phyloP scores from a whole-genome alignment of 53 echinoderm and acorn worm genomes.

The Pentamera pediparva region DNA sequence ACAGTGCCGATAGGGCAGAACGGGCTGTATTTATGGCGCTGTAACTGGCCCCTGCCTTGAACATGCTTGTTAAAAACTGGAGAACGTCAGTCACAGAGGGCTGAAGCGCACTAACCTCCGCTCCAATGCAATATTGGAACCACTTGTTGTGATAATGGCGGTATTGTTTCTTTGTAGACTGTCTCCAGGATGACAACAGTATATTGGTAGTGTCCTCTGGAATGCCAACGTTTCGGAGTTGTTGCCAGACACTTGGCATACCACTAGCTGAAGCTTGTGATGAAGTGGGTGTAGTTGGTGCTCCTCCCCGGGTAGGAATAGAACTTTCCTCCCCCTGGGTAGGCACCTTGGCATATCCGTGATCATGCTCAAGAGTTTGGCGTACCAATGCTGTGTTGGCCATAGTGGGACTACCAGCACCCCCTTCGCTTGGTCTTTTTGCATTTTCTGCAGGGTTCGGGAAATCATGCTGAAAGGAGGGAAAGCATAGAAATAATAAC shows the following conservation, averaged over 20 bases:
- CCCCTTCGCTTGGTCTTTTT: conserved; percentile 3
- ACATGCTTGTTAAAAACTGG: not conserved
- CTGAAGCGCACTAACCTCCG: not conserved
- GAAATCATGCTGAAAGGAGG: conserved; percentile 32
- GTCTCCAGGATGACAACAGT: too few species aligned
- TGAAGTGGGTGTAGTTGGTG: not conserved
- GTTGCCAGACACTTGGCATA: not conserved
- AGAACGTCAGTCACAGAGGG: not conserved
- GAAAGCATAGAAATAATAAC: conserved; percentile 44
- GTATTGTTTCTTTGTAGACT: not conserved
- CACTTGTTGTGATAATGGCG: not conserved
- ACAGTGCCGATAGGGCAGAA: not conserved
- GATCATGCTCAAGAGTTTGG: conserved; percentile 16
- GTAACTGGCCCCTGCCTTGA: not conserved
- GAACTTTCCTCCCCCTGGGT: not conserved
- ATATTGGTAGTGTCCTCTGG: not conserved
- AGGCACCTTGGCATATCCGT: conserved; percentile 3
- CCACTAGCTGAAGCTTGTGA: not conserved
- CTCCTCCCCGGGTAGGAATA: not conserved
- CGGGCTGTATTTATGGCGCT: not conserved
- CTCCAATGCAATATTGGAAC: not conserved
- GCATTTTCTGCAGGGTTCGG: conserved; percentile 1
- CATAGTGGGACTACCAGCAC: conserved; percentile 15
- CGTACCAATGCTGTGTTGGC: conserved; percentile 40
- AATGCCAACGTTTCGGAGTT: not conserved